These are phyloP conservation scores for Ips nitidus DNA, from an alignment of 1,140 invertebrate species.

Conservation along the genomic window DNA sequence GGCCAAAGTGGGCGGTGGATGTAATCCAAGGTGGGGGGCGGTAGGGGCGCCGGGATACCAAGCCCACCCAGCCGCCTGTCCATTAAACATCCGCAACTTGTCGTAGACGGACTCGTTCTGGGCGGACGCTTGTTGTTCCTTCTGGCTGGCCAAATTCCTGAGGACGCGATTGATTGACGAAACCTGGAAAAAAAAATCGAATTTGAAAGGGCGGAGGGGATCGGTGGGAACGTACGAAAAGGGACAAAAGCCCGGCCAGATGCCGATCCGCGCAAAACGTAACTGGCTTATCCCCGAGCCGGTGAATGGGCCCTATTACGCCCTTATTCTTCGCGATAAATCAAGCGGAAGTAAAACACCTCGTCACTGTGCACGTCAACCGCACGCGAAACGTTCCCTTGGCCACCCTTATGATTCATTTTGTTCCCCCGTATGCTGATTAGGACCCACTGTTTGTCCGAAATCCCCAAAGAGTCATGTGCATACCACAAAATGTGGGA, in stretches of 20 bases:
- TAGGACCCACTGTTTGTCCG: no score
- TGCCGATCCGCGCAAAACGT: conserved; percentile 45
- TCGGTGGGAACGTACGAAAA: conserved; percentile 41
- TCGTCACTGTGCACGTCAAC: conserved; percentile 47
- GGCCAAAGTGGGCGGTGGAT: conserved; percentile 51
- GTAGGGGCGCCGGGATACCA: conserved; percentile 52
- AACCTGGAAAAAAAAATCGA: conserved; percentile 16
- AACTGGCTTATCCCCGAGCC: conserved; percentile 50
- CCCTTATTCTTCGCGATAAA: conserved; percentile 47
- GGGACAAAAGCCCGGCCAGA: conserved; percentile 48
- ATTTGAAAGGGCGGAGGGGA: neutral
- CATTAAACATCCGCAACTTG: conserved; percentile 81
- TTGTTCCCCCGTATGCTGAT: no score
- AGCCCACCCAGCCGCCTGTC: conserved; percentile 59
- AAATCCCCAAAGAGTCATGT: no score
- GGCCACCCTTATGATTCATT: neutral
- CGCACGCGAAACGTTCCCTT: conserved; percentile 39
- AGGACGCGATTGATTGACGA: conserved; percentile 99
- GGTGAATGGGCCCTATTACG: conserved; percentile 44
- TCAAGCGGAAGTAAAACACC: conserved; percentile 50
- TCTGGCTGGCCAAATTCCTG: conserved; percentile 89
- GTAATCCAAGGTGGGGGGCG: conserved; percentile 52
- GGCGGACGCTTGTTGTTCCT: conserved; percentile 67
- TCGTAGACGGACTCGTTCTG: conserved; percentile 77
- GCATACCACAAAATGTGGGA: no score